Evolutionary conservation across 2,797 vertebrate species (phyloP), one percentile per base, ranked within the genome.

Genomic region (Vultur gryphus): DNA sequence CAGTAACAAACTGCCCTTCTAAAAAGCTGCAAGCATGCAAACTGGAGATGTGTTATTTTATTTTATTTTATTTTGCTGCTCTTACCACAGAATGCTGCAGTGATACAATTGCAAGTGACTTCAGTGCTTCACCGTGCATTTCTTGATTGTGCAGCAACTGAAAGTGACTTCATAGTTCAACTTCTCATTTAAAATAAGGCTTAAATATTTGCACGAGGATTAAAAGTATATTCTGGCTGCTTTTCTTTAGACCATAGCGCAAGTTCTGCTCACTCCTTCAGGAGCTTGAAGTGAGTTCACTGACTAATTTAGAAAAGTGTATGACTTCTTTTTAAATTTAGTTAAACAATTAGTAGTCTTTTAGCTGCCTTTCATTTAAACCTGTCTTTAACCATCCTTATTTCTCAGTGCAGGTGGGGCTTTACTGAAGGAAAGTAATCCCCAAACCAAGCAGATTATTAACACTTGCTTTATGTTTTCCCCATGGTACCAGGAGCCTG

Each of bases 401-500:
- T 75, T 89, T 90, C 62, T 79, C 35, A 29, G 37, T 35, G 29
- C 67, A 80, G 65, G 26, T 76, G 48, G 26, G 31, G 33, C 26
- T 89, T 83, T 91, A 44, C 16, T 19, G 39, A 82, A 83, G 49
- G 52, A 67, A 80, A 39, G 25, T 44, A 80, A 51, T 94, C 44
- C 59, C 33, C 71, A 80, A 9, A 13, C 31, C 28, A 67, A 7
- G 12, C 55, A 67, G 65, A 12, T 51, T 44, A 33, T 81, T 94
- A 87, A 55, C 55, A 48, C 33, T 76, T 73, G 16, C 33, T 67
- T 72, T 77, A 26, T 0, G 0, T 78, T 92, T 86, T 72, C n/a
- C 31, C 25, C 0, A 0, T 62, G 31, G 17, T 49, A 33, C 20
- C 6, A 57, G 70, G n/a, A 84, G 14, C 44, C 31, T 48, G 15